These are phyloP conservation scores for Bettongia penicillata DNA, from an alignment of 2,113 vertebrate species.

Conservation along the genomic window DNA sequence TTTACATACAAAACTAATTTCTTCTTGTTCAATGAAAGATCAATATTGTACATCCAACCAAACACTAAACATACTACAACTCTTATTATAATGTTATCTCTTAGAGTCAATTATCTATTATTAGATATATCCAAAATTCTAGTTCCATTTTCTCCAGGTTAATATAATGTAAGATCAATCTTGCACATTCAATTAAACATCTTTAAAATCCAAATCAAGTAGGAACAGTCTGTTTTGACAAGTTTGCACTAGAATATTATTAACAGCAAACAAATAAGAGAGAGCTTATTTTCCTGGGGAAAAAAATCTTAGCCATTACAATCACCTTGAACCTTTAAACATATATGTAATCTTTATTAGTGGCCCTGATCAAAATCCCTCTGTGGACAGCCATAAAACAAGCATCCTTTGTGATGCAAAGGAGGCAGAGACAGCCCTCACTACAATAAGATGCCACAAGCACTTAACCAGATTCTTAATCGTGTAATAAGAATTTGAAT, in stretches of 20 bases:
- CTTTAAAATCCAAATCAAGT: background rate
- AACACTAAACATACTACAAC: background rate
- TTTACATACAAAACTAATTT: conserved; percentile 14
- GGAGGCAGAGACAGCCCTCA: background rate
- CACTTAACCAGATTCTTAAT: conserved; percentile 30
- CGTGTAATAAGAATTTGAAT: conserved; percentile 24
- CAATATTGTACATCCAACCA: background rate
- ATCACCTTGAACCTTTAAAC: background rate
- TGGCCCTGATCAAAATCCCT: background rate
- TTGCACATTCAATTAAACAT: conserved; percentile 26
- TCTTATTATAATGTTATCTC: background rate
- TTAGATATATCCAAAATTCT: background rate
- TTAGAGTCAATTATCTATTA: background rate
- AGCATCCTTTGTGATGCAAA: background rate
- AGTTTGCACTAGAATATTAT: background rate
- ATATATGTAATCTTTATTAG: background rate
- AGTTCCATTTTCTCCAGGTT: background rate
- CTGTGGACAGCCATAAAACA: background rate
- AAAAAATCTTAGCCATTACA: background rate
- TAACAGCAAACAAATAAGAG: background rate
- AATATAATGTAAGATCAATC: background rate
- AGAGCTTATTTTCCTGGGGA: background rate
- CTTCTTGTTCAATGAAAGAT: conserved; percentile 22
- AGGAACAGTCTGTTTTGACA: conserved; percentile 11
- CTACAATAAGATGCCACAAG: conserved; percentile 24